Percentiles rank a stretch among this genome's conserved stretches.
Evolutionary conservation across 37 sponge, comb jelly and placozoan genomes (phyloP).

Genomic region (Spongia lamella): DNA sequence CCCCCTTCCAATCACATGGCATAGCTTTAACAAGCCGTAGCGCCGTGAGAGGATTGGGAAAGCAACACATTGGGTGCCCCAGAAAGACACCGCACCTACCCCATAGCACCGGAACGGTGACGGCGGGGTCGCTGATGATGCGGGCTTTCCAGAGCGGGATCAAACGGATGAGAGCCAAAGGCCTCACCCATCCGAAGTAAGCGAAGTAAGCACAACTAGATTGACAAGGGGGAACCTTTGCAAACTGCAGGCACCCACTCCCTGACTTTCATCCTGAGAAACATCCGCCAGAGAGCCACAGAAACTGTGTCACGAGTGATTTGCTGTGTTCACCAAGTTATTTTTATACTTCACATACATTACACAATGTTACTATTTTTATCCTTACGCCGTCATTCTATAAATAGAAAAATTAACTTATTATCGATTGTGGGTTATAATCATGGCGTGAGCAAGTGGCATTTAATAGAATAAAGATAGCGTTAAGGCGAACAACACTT

Average conservation of each 20-base stretch:
- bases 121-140: constrained; percentile 74
- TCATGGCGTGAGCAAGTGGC: too few species aligned
- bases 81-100: constrained; percentile 53
- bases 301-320: too few species aligned
- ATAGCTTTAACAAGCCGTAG: background rate
- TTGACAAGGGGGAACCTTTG: constrained; percentile 30
- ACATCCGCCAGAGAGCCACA: too few species aligned
- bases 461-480: too few species aligned
- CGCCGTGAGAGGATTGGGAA: background rate
- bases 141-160: constrained; percentile 42
- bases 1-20: background rate
- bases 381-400: too few species aligned
- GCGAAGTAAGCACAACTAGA: constrained; percentile 70
- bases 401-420: too few species aligned
- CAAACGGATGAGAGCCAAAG: constrained; percentile 1
- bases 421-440: too few species aligned
- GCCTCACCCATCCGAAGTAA: constrained; percentile 40
- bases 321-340: too few species aligned
- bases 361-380: too few species aligned
- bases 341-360: too few species aligned
- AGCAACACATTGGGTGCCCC: constrained; percentile 57
- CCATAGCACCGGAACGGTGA: constrained; percentile 72
- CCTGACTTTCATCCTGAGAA: constrained; percentile 3
- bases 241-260: constrained; percentile 38
- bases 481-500: too few species aligned